Conservation (phyloP, 2,797 vertebrate genomes). For the Anabas testudineus region DNA sequence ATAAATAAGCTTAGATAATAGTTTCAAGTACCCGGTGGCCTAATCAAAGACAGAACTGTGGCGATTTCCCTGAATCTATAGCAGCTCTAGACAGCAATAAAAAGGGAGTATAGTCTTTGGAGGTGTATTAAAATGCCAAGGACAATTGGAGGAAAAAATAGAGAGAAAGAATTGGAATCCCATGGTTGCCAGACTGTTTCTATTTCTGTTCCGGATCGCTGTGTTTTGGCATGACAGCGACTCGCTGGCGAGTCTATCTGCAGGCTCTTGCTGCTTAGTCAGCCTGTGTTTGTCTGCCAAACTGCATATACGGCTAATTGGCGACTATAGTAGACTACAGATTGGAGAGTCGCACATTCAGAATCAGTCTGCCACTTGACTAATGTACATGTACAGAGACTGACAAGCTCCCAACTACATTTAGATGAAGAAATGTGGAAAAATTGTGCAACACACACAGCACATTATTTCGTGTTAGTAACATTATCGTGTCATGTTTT, state of each 20-base stretch:
- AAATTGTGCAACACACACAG: not conserved
- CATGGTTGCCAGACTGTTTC: constrained; percentile 68
- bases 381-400: constrained; percentile 20
- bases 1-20: not conserved
- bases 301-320: constrained; percentile 65
- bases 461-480: not conserved
- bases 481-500: constrained; percentile 1
- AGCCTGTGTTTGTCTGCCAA: constrained; percentile 66
- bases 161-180: constrained; percentile 52
- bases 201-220: constrained; percentile 63
- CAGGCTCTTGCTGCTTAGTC: constrained; percentile 75
- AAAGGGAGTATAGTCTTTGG: constrained; percentile 39
- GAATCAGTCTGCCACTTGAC: constrained; percentile 26
- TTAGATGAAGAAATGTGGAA: not conserved
- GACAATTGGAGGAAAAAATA: constrained; percentile 31
- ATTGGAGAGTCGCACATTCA: constrained; percentile 42
- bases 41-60: constrained; percentile 11
- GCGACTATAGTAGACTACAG: constrained; percentile 61
- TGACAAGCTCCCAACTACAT: not conserved
- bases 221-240: constrained; percentile 59
- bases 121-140: constrained; percentile 27
- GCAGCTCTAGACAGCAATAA: constrained; percentile 19
- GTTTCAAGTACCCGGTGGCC: not conserved
- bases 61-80: constrained; percentile 39
- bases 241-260: constrained; percentile 57